Evolutionary conservation across 2,797 vertebrate species (phyloP).

Genomic region (Cephalopachus bancanus): DNA sequence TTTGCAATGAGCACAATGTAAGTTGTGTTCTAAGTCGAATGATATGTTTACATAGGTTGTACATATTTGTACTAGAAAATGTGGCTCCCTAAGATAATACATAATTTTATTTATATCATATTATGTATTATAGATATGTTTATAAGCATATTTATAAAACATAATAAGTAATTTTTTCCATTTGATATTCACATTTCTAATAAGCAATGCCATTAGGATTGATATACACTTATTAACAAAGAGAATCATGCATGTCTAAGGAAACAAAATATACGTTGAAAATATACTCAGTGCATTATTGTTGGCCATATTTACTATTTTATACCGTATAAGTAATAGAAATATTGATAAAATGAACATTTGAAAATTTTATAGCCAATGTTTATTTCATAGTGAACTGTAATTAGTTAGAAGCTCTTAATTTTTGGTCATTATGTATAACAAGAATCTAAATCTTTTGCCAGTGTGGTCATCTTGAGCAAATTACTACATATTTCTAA

Average conservation of each 20-base stretch:
- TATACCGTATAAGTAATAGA: constrained; percentile 32
- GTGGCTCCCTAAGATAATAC: background rate
- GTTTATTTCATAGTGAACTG: background rate
- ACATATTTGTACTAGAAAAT: background rate
- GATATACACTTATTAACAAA: constrained; percentile 36
- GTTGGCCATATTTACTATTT: constrained; percentile 67
- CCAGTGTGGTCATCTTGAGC: background rate
- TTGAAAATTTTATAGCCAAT: background rate
- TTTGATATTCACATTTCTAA: background rate
- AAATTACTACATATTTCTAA: background rate
- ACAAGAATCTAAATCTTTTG: background rate
- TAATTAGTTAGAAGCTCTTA: constrained; percentile 27
- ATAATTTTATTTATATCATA: background rate
- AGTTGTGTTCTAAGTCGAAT: background rate
- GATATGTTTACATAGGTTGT: background rate
- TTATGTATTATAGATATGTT: no score
- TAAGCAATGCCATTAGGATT: background rate
- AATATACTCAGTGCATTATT: constrained; percentile 40
- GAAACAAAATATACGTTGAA: background rate
- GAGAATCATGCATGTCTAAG: background rate
- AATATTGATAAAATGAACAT: constrained; percentile 41
- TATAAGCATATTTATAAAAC: no score
- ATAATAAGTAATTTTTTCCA: background rate
- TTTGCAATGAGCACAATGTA: background rate
- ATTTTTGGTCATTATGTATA: constrained; percentile 26